Evolutionary conservation across 2,888 invertebrate species (phyloP), one percentile per base, ranked within the genome.

Genomic region (Litoditis marina): DNA sequence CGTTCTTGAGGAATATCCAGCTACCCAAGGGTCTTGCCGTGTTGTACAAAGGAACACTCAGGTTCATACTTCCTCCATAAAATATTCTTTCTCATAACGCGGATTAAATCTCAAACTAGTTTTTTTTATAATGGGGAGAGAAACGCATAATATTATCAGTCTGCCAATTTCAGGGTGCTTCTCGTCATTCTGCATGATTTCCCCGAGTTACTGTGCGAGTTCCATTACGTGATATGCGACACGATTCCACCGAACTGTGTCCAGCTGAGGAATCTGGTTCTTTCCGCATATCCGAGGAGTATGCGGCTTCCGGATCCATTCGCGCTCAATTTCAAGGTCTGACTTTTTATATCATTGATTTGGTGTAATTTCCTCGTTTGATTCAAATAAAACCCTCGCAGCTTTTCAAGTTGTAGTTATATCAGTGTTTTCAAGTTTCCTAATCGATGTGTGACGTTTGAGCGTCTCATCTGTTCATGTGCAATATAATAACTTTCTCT

Each of bases 161-260:
- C 16, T 36, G 22, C 16, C 44, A 34, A 30, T 54, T 65, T 61
- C 32, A 89, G 95, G 69, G 93, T 99, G 8, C 87, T 99, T 55
- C 87, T 98, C 42, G 94, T 99, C 0, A 86, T 99, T 32, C 87
- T 98, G 13, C 98, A 99, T 83, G 98, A 99, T 84, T 99, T 99
- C 84, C 98, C 98, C 0, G 98, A 99, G 85, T 94, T 99, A 84
- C 87, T 99, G 55, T 96, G 96, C 85, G 98, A 99, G 84, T 96
- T 95, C 85, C 95, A 98, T 84, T 96, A 96, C 84, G 92, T 92
- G 49, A 94, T 99, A 86, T 96, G 98, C 84, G 98, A 99, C 85
- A 94, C 93, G 66, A 96, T 99, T 78, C 96, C 98, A 51, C 93
- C 96, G 3, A 98, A 98, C 84, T 98, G 98, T 85, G 94, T 98